Base-by-base conservation (phyloP, 2,888 invertebrate genomes). In the Mamestra brassicae region DNA sequence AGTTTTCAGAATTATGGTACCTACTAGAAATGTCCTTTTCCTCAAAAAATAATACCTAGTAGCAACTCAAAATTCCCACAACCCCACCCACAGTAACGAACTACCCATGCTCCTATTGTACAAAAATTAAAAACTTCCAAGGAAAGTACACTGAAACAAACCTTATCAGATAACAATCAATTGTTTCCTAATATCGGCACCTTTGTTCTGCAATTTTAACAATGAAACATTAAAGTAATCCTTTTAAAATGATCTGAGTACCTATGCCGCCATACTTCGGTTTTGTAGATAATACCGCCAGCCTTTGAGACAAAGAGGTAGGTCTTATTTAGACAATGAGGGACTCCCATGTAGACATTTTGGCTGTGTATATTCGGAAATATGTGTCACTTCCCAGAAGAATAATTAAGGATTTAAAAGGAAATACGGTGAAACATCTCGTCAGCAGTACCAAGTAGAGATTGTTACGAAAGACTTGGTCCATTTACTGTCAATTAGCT, bases 181-280 rank as follows among this genome's bases (percentile, higher is more conserved):
- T 86, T 87, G 88, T 90, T 83, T 69, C 79, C 76, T 78, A 83
- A 81, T 82, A 86, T 83, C 92, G 92, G 90, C 76, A 34, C 79
- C 89, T 94, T 94, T 95, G 92, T 91, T 83, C 83, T 73, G 79
- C 76, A 78, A 74, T 77, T 85, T 83, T 81, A 87, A 93, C 93
- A 94, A 94, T 91, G 82, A 90, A 57, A 87, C 90, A 92, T 92
- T 91, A 91, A 87, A 84, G 75, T 88, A 91, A 94, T 91, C 91
- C 90, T 86, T 92, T 94, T 90, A 88, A 86, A 86, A 88, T 78
- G 81, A 75, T 83, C 77, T 85, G 87, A 89, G 87, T 85, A n/a
- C n/a, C n/a, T n/a, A 89, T 76, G 75, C 71, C 83, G 74, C 76
- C 81, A 78, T 73, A 84, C 71, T 78, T 78, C 68, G 66, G 65